A percentile compares a stretch with the other conserved stretches of the same genome.
phyloP scores from a whole-genome alignment of 2,797 vertebrate species.

The Rhinophrynus dorsalis region DNA sequence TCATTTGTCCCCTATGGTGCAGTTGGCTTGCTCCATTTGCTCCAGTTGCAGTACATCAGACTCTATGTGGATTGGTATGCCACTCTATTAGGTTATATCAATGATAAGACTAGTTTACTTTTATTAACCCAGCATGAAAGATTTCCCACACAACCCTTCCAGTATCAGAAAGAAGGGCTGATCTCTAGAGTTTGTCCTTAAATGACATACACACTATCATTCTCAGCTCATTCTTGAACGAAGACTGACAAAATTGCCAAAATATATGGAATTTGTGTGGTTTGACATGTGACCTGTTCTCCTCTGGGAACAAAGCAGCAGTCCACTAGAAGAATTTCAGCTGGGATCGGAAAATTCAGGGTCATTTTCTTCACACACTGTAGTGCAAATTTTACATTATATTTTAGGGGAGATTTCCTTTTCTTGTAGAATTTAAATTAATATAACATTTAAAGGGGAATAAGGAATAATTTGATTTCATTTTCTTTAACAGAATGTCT shows the following conservation, averaged over 20 bases:
- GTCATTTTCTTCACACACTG: slow-evolving; percentile 29
- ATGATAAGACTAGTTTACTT: too few species aligned
- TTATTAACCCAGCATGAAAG: not conserved
- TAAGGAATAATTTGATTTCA: too few species aligned
- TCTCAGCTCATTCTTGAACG: not conserved
- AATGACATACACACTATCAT: not conserved
- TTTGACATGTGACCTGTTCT: slow-evolving; percentile 14
- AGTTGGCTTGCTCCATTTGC: too few species aligned
- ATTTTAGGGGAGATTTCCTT: not conserved
- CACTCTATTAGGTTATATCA: too few species aligned
- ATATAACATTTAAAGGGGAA: too few species aligned
- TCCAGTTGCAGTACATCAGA: too few species aligned
- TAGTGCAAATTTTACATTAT: not conserved
- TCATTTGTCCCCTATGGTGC: too few species aligned
- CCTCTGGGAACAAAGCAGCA: slow-evolving; percentile 21
- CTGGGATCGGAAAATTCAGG: slow-evolving; percentile 18
- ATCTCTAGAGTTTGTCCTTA: slow-evolving; percentile 20
- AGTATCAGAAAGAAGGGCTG: not conserved
- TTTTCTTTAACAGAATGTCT: too few species aligned
- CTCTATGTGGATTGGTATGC: too few species aligned
- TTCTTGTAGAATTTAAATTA: not conserved
- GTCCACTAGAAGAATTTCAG: not conserved
- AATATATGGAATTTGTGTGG: slow-evolving; percentile 4
- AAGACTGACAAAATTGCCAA: slow-evolving; percentile 17
- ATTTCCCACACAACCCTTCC: slow-evolving; percentile 1